Conservation (phyloP, 2,888 invertebrate genomes). For the Ornithoptera priamus region DNA sequence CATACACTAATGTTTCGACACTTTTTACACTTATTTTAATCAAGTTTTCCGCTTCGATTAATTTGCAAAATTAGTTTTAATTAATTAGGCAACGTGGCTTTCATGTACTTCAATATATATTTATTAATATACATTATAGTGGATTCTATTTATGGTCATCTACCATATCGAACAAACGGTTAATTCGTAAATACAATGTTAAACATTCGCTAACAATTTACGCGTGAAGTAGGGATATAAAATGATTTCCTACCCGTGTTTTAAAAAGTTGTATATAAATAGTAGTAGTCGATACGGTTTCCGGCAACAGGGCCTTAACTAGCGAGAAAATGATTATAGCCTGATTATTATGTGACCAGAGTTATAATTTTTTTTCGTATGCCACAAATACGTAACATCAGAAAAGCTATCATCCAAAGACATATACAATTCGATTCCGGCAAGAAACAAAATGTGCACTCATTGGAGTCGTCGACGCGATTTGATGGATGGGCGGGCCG, state of each 20-base stretch:
- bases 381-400: slow-evolving; percentile 14
- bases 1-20: slow-evolving; percentile 21
- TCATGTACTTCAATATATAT: neutral
- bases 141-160: too few species aligned
- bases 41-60: neutral
- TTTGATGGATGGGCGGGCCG: slow-evolving; percentile 37
- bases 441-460: slow-evolving; percentile 29
- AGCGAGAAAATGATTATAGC: too few species aligned
- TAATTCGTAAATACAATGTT: too few species aligned
- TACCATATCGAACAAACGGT: too few species aligned
- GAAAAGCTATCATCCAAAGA: slow-evolving; percentile 13
- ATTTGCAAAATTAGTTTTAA: slow-evolving; percentile 25
- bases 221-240: too few species aligned
- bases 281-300: too few species aligned
- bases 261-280: too few species aligned
- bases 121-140: neutral
- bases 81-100: slow-evolving; percentile 9
- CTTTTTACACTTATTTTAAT: slow-evolving; percentile 6
- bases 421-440: slow-evolving; percentile 29
- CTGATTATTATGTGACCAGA: neutral
- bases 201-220: too few species aligned
- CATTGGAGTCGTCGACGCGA: slow-evolving; percentile 33
- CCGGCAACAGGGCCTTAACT: too few species aligned
- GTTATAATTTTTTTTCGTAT: neutral
- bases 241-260: too few species aligned